These are phyloP conservation scores for Pseudochaenichthys georgianus DNA, from an alignment of 2,797 vertebrate species.

Conservation along the genomic window DNA sequence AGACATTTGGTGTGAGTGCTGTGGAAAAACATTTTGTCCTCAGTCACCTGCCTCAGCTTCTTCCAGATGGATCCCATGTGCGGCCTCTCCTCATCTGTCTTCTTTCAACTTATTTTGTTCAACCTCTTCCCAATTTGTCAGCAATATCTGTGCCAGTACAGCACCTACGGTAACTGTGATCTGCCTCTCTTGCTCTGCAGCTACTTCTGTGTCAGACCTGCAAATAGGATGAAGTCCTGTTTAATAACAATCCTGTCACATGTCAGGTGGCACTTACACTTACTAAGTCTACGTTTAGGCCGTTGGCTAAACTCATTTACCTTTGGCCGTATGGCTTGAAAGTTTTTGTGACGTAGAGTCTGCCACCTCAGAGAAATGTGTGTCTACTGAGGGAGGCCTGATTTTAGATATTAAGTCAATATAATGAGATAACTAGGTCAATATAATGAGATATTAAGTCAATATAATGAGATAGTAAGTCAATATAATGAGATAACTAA, in stretches of 20 bases:
- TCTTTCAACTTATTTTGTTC: neutral
- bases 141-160: neutral
- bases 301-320: slow-evolving; percentile 44
- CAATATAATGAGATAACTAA: no score
- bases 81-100: slow-evolving; percentile 31
- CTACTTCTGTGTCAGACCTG: slow-evolving; percentile 60
- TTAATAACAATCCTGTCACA: slow-evolving; percentile 60
- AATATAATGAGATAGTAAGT: no score
- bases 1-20: slow-evolving; percentile 38
- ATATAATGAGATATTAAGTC: no score
- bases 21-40: slow-evolving; percentile 52
- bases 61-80: slow-evolving; percentile 69
- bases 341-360: neutral
- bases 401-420: no score
- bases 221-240: slow-evolving; percentile 72
- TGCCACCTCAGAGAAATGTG: slow-evolving; percentile 12
- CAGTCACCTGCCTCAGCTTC: slow-evolving; percentile 63
- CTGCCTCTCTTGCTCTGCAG: slow-evolving; percentile 12
- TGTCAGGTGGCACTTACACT: slow-evolving; percentile 36
- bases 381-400: no score
- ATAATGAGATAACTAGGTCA: no score
- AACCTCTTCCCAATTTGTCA: neutral
- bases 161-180: slow-evolving; percentile 7
- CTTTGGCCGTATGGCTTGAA: slow-evolving; percentile 13
- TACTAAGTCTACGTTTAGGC: neutral